These are phyloP conservation scores for Aselliscus stoliczkanus DNA, from an alignment of 2,797 vertebrate genomes.

Conservation along the genomic window DNA sequence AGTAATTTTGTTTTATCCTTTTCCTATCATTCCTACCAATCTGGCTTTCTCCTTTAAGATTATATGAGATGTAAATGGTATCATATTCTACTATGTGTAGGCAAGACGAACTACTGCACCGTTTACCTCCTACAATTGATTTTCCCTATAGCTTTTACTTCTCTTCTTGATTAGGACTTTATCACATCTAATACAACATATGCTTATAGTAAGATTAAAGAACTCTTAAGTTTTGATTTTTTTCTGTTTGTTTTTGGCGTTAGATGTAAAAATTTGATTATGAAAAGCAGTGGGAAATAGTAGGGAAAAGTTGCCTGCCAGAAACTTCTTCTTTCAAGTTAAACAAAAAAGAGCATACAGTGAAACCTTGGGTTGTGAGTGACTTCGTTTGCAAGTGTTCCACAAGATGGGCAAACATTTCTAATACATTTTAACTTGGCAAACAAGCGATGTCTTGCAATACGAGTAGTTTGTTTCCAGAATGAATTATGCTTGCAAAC, in stretches of 20 bases:
- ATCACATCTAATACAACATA: neutral
- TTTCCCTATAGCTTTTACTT: neutral
- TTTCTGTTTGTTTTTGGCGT: neutral
- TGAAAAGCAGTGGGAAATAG: neutral
- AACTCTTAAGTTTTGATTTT: neutral
- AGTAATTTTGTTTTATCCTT: slow-evolving; percentile 39
- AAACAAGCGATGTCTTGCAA: too few relatives aligned
- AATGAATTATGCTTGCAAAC: too few relatives aligned
- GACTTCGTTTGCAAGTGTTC: too few relatives aligned
- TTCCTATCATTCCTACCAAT: neutral
- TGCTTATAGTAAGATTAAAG: neutral
- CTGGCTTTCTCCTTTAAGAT: neutral
- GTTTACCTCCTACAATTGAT: neutral
- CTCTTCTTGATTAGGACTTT: neutral
- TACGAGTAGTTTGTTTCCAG: too few relatives aligned
- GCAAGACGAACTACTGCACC: neutral
- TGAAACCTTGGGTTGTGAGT: too few relatives aligned
- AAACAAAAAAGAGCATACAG: neutral
- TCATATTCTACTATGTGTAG: neutral
- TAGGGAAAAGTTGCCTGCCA: neutral
- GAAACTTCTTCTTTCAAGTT: neutral
- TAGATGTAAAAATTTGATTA: neutral
- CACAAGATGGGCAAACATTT: too few relatives aligned
- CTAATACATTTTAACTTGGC: too few relatives aligned
- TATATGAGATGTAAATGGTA: neutral